phyloP scores from a whole-genome alignment of 2,888 invertebrate genomes.

The Cantharis flavilabris region DNA sequence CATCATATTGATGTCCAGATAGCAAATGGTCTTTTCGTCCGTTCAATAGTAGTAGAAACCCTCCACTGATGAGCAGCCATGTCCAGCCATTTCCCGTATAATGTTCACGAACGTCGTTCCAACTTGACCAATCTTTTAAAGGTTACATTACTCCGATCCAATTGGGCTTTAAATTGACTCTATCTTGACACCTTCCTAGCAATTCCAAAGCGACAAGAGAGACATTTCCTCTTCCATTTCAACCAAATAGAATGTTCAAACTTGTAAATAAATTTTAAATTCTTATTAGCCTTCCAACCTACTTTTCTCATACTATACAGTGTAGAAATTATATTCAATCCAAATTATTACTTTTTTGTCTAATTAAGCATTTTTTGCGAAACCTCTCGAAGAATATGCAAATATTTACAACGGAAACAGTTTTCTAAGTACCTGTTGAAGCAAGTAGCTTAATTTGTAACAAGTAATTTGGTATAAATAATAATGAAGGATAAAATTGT shows the following conservation, averaged over 20 bases:
- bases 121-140: constrained; percentile 55
- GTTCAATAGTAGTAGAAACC: constrained; percentile 22
- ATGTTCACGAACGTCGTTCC: constrained; percentile 51
- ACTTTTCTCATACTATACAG: no score
- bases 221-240: constrained; percentile 37
- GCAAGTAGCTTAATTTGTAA: neutral
- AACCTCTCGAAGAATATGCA: neutral
- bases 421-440: neutral
- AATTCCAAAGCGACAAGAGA: constrained; percentile 38
- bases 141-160: constrained; percentile 56
- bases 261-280: constrained; percentile 7
- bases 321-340: neutral
- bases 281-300: neutral
- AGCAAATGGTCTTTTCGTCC: constrained; percentile 14
- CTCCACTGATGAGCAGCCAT: constrained; percentile 38
- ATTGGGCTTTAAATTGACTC: constrained; percentile 57
- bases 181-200: constrained; percentile 58
- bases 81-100: constrained; percentile 47
- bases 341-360: neutral
- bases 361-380: neutral
- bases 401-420: neutral
- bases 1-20: constrained; percentile 15
- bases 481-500: neutral
- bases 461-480: neutral
- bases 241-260: constrained; percentile 24